Evolutionary conservation across 2,797 vertebrate species (phyloP), one percentile per base, ranked within the genome.

Genomic region (Enteromius viviparus): DNA sequence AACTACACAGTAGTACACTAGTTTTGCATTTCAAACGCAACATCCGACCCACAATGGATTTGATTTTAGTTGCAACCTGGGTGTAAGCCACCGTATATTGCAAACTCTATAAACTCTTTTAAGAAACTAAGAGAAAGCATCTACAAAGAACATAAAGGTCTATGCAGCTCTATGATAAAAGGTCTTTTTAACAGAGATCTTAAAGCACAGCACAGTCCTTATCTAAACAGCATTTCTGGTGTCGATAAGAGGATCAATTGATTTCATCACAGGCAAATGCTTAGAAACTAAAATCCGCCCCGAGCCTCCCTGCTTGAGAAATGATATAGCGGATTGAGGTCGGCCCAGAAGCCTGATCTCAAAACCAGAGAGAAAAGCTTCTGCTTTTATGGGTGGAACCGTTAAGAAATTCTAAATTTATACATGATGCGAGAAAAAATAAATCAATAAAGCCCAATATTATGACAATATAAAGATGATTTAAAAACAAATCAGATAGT

Each of bases 161-260:
- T 83, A 10, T 45, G 49, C 34, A 19, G 62, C 62, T 55, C 29
- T 40, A n/a, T 3, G n/a, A 68, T 68, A 82, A 82, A 74, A 76
- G 14, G 42, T 15, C 60, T 66, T 76, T 82, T 66, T 42, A 66
- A 76, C 10, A 29, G 62, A 23, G 62, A 68, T 75, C 62, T 82
- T 49, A 68, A 76, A 82, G 34, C 60, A 53, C 45, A 17, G 4
- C 26, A 29, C 71, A n/a, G 75, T 62, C 70, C 34, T 85, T 85
- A 81, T 85, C 78, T 76, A 62, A 69, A 70, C 49, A 60, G 65
- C 5, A 14, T 60, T 76, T 69, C 72, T 55, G 53, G 55, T 6
- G 2, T 78, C 55, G 45, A 71, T 78, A 85, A 72, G 76, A 71
- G 80, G 74, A 85, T 85, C 84, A 85, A 51, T 78, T 60, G 79